Evolutionary conservation across 2,797 vertebrate genomes (phyloP).

Genomic region (Ptychobarbus kaznakovi): DNA sequence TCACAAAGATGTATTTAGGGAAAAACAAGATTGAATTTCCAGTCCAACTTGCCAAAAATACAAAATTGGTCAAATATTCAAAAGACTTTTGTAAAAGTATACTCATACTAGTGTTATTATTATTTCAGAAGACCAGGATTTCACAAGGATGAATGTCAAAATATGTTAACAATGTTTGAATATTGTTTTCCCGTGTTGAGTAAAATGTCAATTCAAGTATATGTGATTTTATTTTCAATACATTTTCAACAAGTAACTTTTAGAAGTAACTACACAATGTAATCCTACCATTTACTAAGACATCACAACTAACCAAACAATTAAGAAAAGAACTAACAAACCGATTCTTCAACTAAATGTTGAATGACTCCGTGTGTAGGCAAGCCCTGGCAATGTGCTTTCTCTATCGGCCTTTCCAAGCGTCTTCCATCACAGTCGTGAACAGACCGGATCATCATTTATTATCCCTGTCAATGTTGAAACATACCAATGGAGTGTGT

Average conservation of each 20-base stretch:
- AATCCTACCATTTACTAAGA: neutral
- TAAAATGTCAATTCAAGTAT: neutral
- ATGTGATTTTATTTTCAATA: neutral
- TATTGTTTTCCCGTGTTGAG: neutral
- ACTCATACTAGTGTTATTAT: neutral
- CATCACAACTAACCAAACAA: neutral
- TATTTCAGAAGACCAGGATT: neutral
- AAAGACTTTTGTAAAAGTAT: neutral
- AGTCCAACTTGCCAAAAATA: neutral
- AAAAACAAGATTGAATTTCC: neutral
- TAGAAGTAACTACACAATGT: neutral
- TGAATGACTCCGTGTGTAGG: conserved; percentile 33
- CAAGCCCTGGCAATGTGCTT: conserved; percentile 11
- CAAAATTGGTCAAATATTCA: neutral
- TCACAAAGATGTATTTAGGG: neutral
- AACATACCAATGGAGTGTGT: conserved; percentile 30
- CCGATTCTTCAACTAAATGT: conserved; percentile 36
- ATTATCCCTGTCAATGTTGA: conserved; percentile 33
- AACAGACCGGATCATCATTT: conserved; percentile 23
- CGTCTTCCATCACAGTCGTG: conserved; percentile 27
- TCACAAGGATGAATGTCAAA: neutral
- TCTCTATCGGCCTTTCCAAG: conserved; percentile 14
- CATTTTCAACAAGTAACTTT: neutral
- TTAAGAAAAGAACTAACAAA: neutral
- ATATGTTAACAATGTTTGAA: neutral